phyloP scores from a whole-genome alignment of 92 coral and sea anemone species.

The Meandrina meandrites region DNA sequence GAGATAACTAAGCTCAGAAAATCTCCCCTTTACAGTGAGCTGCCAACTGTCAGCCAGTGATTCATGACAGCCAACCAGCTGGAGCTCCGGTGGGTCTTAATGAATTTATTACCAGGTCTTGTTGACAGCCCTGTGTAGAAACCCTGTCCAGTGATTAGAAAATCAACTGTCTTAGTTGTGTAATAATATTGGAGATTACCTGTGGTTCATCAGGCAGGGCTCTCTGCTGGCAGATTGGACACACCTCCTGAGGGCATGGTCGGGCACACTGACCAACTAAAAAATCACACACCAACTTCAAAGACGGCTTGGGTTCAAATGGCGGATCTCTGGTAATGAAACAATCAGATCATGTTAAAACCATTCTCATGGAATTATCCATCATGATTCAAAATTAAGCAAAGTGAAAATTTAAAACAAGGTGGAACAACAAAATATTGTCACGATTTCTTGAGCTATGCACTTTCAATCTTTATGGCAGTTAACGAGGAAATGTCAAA shows the following conservation, averaged over 20 bases:
- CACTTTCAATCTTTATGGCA: no score
- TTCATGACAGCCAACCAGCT: no score
- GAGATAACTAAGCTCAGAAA: no score
- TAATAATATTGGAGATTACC: conserved; percentile 49
- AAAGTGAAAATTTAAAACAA: no score
- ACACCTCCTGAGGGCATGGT: conserved; percentile 75
- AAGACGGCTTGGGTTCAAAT: conserved; percentile 93
- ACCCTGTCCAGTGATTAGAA: neutral
- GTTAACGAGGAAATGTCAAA: no score
- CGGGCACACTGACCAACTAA: conserved; percentile 81
- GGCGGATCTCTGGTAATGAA: conserved; percentile 78
- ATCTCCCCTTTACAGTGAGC: no score
- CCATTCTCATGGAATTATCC: neutral
- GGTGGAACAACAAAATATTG: neutral
- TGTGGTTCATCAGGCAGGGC: conserved; percentile 87
- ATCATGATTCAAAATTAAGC: neutral
- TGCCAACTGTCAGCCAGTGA: no score
- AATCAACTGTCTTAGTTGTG: neutral
- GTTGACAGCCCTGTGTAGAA: no score
- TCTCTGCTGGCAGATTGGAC: conserved; percentile 76
- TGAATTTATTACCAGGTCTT: no score
- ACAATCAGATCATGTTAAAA: neutral
- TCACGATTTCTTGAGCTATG: no score
- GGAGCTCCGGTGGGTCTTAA: no score
- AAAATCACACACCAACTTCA: conserved; percentile 81